phyloP scores from a whole-genome alignment of 1,140 invertebrate genomes.

The Drosophila arawakana region DNA sequence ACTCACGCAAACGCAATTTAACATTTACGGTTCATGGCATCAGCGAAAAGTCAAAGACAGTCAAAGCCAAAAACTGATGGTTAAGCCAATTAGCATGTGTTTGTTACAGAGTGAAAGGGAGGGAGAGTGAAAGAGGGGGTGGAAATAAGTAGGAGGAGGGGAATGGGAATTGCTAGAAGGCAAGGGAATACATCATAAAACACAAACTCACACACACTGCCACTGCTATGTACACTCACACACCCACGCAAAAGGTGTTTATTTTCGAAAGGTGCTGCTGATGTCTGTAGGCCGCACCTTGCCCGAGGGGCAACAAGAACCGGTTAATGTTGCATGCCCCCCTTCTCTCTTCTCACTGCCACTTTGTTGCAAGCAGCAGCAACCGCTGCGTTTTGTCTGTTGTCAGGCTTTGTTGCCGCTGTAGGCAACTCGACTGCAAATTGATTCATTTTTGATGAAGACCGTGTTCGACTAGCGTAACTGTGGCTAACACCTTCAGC shows the following conservation, averaged over 20 bases:
- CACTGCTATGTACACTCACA: neutral
- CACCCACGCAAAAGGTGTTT: slow-evolving; percentile 54
- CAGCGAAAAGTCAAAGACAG: slow-evolving; percentile 46
- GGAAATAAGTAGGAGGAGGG: neutral
- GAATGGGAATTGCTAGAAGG: neutral
- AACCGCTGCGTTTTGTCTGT: slow-evolving; percentile 36
- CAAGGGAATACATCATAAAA: slow-evolving; percentile 19
- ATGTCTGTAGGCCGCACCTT: slow-evolving; percentile 52
- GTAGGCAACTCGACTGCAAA: slow-evolving; percentile 28
- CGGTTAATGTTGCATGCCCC: slow-evolving; percentile 28
- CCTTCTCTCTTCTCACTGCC: slow-evolving; percentile 4
- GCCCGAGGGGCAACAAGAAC: slow-evolving; percentile 19
- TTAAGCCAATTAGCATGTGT: slow-evolving; percentile 77
- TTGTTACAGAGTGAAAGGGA: slow-evolving; percentile 39
- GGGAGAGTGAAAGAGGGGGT: neutral
- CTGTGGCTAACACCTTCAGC: slow-evolving; percentile 24
- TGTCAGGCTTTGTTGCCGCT: slow-evolving; percentile 20
- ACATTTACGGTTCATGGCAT: slow-evolving; percentile 75
- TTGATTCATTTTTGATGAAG: slow-evolving; percentile 48
- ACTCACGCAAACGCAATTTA: slow-evolving; percentile 75
- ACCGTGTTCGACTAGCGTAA: slow-evolving; percentile 25
- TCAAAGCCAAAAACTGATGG: slow-evolving; percentile 58
- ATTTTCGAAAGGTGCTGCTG: slow-evolving; percentile 40
- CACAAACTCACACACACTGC: slow-evolving; percentile 31
- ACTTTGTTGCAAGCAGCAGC: slow-evolving; percentile 19